These are phyloP conservation scores for Agonopterix arenella DNA, from an alignment of 2,888 invertebrate genomes.

Conservation along the genomic window DNA sequence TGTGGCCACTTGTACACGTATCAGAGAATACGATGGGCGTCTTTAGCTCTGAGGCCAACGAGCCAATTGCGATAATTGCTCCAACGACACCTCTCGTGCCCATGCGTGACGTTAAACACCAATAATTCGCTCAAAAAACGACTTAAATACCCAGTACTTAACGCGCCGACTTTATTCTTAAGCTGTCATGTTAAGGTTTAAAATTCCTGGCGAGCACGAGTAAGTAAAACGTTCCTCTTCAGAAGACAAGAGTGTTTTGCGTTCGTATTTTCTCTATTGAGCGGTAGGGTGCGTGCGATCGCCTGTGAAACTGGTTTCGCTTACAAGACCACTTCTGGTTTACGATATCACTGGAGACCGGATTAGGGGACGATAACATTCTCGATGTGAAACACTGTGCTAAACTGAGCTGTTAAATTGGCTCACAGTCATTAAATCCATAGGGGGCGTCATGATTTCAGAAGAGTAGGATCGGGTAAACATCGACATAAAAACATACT, in stretches of 20 bases:
- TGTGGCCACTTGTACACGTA: slow-evolving; percentile 19
- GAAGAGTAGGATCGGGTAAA: slow-evolving; percentile 33
- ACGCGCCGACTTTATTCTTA: slow-evolving; percentile 34
- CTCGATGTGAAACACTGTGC: slow-evolving; percentile 61
- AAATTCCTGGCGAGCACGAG: slow-evolving; percentile 25
- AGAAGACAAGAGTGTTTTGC: slow-evolving; percentile 33
- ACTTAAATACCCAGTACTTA: slow-evolving; percentile 29
- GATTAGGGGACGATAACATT: slow-evolving; percentile 70
- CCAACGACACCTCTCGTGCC: slow-evolving; percentile 67
- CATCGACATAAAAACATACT: slow-evolving; percentile 29
- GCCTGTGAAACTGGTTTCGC: slow-evolving; percentile 61
- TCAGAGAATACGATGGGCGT: slow-evolving; percentile 60
- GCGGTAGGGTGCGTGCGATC: slow-evolving; percentile 49
- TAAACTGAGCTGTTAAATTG: slow-evolving; percentile 61
- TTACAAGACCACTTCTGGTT: slow-evolving; percentile 68
- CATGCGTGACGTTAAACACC: slow-evolving; percentile 63
- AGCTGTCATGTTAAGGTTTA: slow-evolving; percentile 32
- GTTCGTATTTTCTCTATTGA: slow-evolving; percentile 20
- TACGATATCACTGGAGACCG: slow-evolving; percentile 67
- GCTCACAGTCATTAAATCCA: slow-evolving; percentile 50
- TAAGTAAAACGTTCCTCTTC: slow-evolving; percentile 30
- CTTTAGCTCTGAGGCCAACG: slow-evolving; percentile 61
- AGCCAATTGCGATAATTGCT: slow-evolving; percentile 75
- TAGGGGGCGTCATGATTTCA: slow-evolving; percentile 43
- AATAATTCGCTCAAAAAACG: slow-evolving; percentile 34